phyloP scores from a whole-genome alignment of 2,797 vertebrate genomes.

The Gorsachius magnificus region DNA sequence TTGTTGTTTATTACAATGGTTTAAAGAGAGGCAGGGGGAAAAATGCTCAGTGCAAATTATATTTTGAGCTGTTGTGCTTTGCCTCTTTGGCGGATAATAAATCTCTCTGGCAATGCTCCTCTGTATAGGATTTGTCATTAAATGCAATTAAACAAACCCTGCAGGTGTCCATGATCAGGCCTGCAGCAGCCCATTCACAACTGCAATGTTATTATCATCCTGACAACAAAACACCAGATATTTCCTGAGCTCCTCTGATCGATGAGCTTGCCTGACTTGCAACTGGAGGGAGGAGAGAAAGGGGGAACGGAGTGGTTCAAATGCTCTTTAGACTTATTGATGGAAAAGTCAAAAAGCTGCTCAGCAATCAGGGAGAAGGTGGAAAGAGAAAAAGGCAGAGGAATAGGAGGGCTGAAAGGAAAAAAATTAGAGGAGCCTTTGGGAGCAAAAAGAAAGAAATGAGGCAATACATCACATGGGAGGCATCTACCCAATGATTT shows the following conservation, averaged over 20 bases:
- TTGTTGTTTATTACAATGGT: conserved; percentile 59
- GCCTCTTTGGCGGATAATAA: conserved; percentile 65
- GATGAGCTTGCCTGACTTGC: conserved; percentile 59
- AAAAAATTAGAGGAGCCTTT: not conserved
- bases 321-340: conserved; percentile 60
- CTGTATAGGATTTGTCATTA: conserved; percentile 71
- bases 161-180: conserved; percentile 70
- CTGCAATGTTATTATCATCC: conserved; percentile 71
- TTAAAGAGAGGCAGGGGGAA: conserved; percentile 58
- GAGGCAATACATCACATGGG: not conserved
- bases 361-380: conserved; percentile 32
- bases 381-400: conserved; percentile 2
- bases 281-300: conserved; percentile 38
- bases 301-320: not conserved
- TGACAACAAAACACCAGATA: conserved; percentile 70
- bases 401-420: not conserved
- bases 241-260: conserved; percentile 68
- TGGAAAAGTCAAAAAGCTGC: conserved; percentile 52
- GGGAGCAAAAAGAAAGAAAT: not conserved
- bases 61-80: conserved; percentile 71
- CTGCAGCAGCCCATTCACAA: conserved; percentile 72
- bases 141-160: conserved; percentile 74
- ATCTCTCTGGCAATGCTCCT: conserved; percentile 66
- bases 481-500: not conserved
- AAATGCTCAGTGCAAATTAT: conserved; percentile 66